Evolutionary conservation across 1,140 invertebrate genomes (phyloP), one percentile per base, ranked within the genome.

Genomic region (Meteorus sp.): DNA sequence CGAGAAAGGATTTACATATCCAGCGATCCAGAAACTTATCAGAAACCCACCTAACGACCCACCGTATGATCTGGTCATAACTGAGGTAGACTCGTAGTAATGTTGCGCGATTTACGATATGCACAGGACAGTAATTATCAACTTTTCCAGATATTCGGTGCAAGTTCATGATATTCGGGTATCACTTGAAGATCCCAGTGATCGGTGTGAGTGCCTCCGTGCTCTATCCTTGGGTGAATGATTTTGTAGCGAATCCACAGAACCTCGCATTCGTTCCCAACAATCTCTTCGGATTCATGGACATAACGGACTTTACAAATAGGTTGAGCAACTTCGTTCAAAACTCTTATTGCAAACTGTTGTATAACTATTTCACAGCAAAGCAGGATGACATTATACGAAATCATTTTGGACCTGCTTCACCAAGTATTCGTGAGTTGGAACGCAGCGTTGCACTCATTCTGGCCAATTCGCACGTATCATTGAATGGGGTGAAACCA

Each of bases 191-290:
- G 13, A 76, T 85, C 3, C 86, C 86, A 0, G 74, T 85, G 3
- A 77, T 87, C 3, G 84, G 83, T 0, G 66, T 85, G 0, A 79
- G 83, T 50, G 83, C 85, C 1, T 80, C 82, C 31, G 80, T 82
- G 2, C 75, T 85, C 1, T 80, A 86, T 54, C 85, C 85, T 0
- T 88, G 86, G 85, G 73, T 83, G 1, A 82, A 86, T 50, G 82
- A 83, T 3, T 79, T 84, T 56, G 75, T 87, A 20, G 85, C 80
- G 0, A 87, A 86, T 67, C 85, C 86, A 0, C 82, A 86, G 20
- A 85, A 82, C 20, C 74, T 84, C 0, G 81, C 86, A 0, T 83
- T 85, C 59, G 79, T 85, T 22, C 84, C 87, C 0, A 82, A 82
- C 15, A 85, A 82, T 50, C 78, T 87, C 64, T 66, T 84, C 9